A percentile compares a stretch with the other conserved stretches of the same genome.
These are phyloP conservation scores for Tyrannus savana DNA, from an alignment of 2,113 vertebrate species.

Conservation along the genomic window DNA sequence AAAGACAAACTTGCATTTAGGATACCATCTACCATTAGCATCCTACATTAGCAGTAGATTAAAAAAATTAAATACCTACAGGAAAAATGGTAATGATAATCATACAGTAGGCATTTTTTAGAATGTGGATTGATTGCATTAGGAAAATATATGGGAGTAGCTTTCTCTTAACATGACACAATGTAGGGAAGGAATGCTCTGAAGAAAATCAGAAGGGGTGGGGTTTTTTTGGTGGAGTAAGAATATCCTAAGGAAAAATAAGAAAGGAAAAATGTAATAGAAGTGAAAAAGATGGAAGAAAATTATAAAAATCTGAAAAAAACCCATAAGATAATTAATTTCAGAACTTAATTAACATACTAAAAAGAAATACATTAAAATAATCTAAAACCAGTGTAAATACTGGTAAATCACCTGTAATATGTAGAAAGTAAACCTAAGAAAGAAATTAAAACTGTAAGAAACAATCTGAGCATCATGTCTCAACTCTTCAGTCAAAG, in stretches of 20 bases:
- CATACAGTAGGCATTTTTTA: background rate
- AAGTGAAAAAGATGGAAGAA: background rate
- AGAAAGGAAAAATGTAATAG: background rate
- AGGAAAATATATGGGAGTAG: background rate
- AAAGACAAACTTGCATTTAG: background rate
- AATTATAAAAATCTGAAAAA: background rate
- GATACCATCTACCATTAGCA: background rate
- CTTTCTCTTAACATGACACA: background rate
- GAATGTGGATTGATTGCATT: background rate
- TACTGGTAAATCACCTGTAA: background rate
- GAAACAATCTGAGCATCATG: background rate
- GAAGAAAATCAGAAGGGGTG: background rate
- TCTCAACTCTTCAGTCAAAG: background rate
- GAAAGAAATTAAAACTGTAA: background rate
- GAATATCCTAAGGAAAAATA: background rate
- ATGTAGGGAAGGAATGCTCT: background rate
- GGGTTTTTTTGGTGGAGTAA: background rate
- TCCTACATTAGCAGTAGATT: background rate
- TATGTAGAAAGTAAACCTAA: background rate
- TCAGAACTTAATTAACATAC: background rate
- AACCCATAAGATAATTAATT: background rate
- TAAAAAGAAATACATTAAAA: background rate
- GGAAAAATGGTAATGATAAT: background rate
- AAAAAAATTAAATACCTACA: background rate
- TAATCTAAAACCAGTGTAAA: background rate